phyloP scores from a whole-genome alignment of 2,888 invertebrate genomes.

The Mallateleia sp. region DNA sequence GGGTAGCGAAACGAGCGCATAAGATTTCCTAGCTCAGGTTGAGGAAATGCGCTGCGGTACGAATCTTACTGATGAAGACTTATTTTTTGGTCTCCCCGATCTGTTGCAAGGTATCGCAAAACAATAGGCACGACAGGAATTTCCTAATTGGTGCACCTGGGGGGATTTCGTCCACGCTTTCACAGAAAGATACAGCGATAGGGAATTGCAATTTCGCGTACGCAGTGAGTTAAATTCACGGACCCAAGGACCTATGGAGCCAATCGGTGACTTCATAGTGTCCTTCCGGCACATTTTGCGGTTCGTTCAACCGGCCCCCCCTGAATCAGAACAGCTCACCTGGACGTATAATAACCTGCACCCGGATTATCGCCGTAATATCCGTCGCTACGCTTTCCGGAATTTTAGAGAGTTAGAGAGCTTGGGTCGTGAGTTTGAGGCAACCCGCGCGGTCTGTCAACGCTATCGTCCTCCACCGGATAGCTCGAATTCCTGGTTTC shows the following conservation, averaged over 20 bases:
- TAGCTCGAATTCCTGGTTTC: neutral
- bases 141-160: neutral
- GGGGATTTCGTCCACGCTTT: neutral
- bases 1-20: too few species aligned
- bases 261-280: neutral
- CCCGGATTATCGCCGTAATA: neutral
- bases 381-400: neutral
- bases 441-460: neutral
- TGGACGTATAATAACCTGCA: conserved; percentile 1
- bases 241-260: conserved; percentile 16
- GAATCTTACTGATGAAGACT: neutral
- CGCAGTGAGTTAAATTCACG: neutral
- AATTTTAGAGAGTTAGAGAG: neutral
- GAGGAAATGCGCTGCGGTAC: too few species aligned
- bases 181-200: neutral
- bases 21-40: too few species aligned
- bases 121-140: neutral
- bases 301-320: neutral
- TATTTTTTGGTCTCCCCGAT: conserved; percentile 7
- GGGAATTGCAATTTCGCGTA: neutral
- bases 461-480: neutral
- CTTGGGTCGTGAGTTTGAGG: neutral
- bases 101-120: neutral
- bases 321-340: neutral
- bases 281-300: neutral